Conservation (phyloP, 2,113 vertebrate species). For the Craseonycteris thonglongyai region DNA sequence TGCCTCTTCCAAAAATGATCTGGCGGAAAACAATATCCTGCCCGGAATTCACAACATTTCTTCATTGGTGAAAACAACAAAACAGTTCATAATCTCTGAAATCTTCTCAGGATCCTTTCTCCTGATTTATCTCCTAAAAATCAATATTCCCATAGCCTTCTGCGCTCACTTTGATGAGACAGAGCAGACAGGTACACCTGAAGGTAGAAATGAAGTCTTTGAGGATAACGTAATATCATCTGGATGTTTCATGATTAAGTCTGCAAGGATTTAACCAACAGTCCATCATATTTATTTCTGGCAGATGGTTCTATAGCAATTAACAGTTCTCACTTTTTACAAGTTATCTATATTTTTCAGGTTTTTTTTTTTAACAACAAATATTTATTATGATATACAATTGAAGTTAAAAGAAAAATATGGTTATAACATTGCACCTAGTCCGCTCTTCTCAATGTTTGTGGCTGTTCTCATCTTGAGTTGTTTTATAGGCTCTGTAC, state of each 20-base stretch:
- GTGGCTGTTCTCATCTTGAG: background rate
- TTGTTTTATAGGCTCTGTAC: background rate
- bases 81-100: conserved; percentile 45
- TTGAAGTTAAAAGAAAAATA: background rate
- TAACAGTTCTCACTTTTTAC: background rate
- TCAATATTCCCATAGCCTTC: conserved; percentile 34
- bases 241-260: background rate
- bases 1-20: conserved; percentile 37
- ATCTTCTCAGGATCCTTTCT: conserved; percentile 10
- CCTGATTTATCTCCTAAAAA: conserved; percentile 24
- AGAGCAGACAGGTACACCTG: background rate
- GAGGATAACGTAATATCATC: background rate
- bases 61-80: conserved; percentile 55
- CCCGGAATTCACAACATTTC: conserved; percentile 25
- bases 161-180: background rate
- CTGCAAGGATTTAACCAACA: background rate
- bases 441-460: background rate
- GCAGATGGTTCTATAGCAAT: background rate
- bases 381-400: background rate
- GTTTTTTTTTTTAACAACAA: background rate
- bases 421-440: background rate
- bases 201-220: background rate
- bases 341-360: background rate
- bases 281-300: background rate
- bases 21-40: conserved; percentile 49